Evolutionary conservation across 2,797 vertebrate genomes (phyloP).

Genomic region (Siniperca undulata): DNA sequence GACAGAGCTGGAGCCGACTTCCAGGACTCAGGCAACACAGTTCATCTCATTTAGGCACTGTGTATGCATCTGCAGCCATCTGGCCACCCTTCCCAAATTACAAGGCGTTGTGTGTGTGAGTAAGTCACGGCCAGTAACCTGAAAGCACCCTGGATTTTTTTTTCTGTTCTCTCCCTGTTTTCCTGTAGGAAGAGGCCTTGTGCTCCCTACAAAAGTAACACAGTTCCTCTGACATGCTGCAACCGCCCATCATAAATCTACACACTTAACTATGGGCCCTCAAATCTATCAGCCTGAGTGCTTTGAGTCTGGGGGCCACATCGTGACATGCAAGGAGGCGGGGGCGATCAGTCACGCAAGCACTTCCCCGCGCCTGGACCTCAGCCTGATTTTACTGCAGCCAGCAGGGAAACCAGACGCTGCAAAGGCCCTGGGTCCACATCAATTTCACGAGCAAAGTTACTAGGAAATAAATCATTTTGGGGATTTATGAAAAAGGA

Average conservation of each 20-base stretch:
- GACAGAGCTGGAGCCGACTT: slow-evolving; percentile 21
- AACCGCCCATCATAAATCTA: slow-evolving; percentile 76
- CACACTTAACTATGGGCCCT: slow-evolving; percentile 70
- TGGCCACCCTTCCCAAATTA: slow-evolving; percentile 40
- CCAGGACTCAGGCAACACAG: slow-evolving; percentile 46
- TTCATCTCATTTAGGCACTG: slow-evolving; percentile 55
- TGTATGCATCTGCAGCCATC: slow-evolving; percentile 49
- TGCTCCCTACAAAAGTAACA: slow-evolving; percentile 67
- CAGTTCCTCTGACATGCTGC: slow-evolving; percentile 53
- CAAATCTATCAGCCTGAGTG: slow-evolving; percentile 60
- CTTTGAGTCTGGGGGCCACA: slow-evolving; percentile 64
- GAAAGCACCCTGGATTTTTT: slow-evolving; percentile 64
- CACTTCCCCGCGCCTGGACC: slow-evolving; percentile 79
- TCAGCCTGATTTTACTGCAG: slow-evolving; percentile 82
- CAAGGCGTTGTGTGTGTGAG: slow-evolving; percentile 43
- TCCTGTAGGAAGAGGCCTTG: slow-evolving; percentile 51
- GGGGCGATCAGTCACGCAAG: slow-evolving; percentile 83
- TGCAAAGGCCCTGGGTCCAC: slow-evolving; percentile 77
- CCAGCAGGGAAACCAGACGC: slow-evolving; percentile 81
- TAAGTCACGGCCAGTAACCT: slow-evolving; percentile 64
- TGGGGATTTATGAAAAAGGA: slow-evolving; percentile 70
- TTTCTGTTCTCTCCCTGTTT: slow-evolving; percentile 28
- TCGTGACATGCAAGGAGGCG: slow-evolving; percentile 64
- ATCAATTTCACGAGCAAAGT: slow-evolving; percentile 83
- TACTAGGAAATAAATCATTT: slow-evolving; percentile 85